Evolutionary conservation across 2,888 invertebrate genomes (phyloP), one percentile per base, ranked within the genome.

Genomic region (Embidobia sp.): DNA sequence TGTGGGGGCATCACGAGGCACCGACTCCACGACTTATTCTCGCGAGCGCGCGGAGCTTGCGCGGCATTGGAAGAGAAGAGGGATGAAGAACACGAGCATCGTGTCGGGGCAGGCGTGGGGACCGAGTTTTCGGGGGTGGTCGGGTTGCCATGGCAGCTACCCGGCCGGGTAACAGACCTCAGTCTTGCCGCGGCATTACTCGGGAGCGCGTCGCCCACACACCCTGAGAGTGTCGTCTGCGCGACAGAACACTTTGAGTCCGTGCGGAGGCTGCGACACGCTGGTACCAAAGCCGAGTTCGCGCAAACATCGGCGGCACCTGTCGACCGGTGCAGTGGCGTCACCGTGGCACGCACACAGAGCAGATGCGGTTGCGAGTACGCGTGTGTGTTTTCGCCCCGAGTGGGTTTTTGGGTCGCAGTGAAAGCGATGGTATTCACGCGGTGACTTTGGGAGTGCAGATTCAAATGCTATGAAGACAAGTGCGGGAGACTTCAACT

Each of bases 121-220:
- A 78, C 51, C 80, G 81, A 81, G 84, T 78, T 81, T 84, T 82
- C 79, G 86, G 85, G 79, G 85, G 83, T 82, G 83, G 82, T 79
- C 80, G 83, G 86, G 87, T 88, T 86, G 87, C 88, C 87, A 87
- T 87, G 88, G 88, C 83, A 88, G 88, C 88, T 86, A 86, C 88
- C 88, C 86, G 88, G 88, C 88, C 88, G 86, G 87, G 87, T 84
- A 86, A 86, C 86, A 81, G 82, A 84, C 82, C 86, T 85, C 85
- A 88, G 88, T 88, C 87, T 87, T 86, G 86, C 86, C 87, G 87
- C 86, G 88, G 85, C 87, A 84, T 83, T 85, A 80, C 79, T 83
- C 84, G 82, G 84, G 83, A 83, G 85, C 83, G 83, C 83, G 81
- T 79, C 82, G 78, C 72, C 55, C 29, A 48, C 31, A 37, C 37